These are phyloP conservation scores for Chymomyza fuscimana DNA, from an alignment of 2,888 invertebrate species.

Conservation along the genomic window DNA sequence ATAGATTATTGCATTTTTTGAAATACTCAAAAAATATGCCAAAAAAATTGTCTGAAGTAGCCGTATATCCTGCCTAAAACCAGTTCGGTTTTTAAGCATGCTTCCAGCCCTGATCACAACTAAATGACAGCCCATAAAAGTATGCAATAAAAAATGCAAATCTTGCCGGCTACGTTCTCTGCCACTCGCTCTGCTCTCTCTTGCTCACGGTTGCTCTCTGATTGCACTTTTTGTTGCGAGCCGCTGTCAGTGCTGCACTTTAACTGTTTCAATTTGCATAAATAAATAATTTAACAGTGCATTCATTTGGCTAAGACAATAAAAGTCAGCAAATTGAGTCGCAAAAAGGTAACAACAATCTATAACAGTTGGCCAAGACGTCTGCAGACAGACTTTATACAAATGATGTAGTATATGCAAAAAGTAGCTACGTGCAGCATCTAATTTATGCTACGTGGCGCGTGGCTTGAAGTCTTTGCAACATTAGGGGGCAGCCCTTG, in stretches of 20 bases:
- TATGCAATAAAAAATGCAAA: constrained; percentile 64
- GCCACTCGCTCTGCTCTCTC: not conserved
- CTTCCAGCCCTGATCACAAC: too few species aligned
- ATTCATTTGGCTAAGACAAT: constrained; percentile 48
- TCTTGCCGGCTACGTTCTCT: not conserved
- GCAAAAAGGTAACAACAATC: constrained; percentile 33
- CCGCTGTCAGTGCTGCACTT: constrained; percentile 21
- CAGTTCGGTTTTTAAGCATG: too few species aligned
- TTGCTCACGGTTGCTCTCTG: not conserved
- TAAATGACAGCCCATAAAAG: constrained; percentile 56
- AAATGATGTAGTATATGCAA: not conserved
- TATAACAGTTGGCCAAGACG: not conserved
- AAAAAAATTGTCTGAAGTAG: too few species aligned
- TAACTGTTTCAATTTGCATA: constrained; percentile 74
- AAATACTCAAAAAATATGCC: too few species aligned
- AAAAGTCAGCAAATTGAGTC: constrained; percentile 70
- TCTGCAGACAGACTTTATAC: constrained; percentile 2
- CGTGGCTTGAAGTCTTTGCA: constrained; percentile 4
- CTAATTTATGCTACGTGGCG: constrained; percentile 62
- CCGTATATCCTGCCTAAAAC: too few species aligned
- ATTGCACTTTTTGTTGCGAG: constrained; percentile 45
- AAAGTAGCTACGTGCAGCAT: constrained; percentile 23
- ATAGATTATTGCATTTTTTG: too few species aligned
- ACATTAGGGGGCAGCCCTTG: not conserved
- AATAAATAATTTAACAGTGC: constrained; percentile 68